phyloP scores from a whole-genome alignment of 2,797 vertebrate genomes.

The Cheirogaleus major region DNA sequence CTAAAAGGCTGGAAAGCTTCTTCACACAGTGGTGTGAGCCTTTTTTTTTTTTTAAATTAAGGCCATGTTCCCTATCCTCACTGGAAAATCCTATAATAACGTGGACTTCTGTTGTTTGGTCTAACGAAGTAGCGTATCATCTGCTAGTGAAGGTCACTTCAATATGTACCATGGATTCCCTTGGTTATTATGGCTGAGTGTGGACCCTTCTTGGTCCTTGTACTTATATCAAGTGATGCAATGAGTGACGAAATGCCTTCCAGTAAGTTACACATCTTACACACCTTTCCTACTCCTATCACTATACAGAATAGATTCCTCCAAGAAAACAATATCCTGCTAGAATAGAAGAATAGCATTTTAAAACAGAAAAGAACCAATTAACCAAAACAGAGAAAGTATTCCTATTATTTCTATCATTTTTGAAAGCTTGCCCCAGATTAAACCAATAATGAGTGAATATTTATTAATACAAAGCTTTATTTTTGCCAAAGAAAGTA shows the following conservation, averaged over 20 bases:
- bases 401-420: not conserved
- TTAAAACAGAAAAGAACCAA: not conserved
- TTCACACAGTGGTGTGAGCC: not conserved
- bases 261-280: not conserved
- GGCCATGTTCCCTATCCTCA: not conserved
- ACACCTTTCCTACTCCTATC: not conserved
- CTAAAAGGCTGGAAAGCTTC: not conserved
- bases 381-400: not conserved
- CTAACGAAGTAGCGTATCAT: not conserved
- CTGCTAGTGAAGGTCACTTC: not conserved
- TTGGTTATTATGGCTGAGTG: not conserved
- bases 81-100: not conserved
- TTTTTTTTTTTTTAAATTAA: not conserved
- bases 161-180: not conserved
- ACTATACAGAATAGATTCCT: not conserved
- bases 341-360: not conserved
- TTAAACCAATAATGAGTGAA: not conserved
- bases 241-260: not conserved
- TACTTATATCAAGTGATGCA: not conserved
- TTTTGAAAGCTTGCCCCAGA: not conserved
- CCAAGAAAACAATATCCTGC: not conserved
- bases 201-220: not conserved
- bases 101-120: not conserved
- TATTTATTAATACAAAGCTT: not conserved
- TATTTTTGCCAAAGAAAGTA: constrained; percentile 11